Base-by-base conservation (phyloP, 2,888 invertebrate genomes). In the Drosophila paranaensis region DNA sequence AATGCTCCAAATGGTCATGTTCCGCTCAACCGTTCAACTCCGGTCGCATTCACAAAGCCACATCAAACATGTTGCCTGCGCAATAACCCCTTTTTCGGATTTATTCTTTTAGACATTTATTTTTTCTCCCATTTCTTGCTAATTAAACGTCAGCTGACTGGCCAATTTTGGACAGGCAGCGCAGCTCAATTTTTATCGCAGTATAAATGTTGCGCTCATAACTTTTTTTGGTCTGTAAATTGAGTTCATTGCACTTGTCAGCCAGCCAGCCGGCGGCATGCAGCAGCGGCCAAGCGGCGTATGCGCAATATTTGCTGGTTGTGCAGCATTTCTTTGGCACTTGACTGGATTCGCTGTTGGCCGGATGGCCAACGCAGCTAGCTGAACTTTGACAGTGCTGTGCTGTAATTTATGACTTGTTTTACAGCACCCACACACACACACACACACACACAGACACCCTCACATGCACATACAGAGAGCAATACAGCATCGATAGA, bases 241-340 rank as follows among this genome's bases (percentile, higher is more conserved):
- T 88, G 86, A 88, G 85, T 85, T 85, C 85, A 75, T 82, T 85
- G 85, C 85, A 89, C 85, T 88, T 82, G 83, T 80, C 87, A 89
- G 83, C 45, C 73, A 61, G 58, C 16, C 57, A 72, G 84, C 71
- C 53, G 68, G 65, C 75, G 74, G 75, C 79, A 54, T 77, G 87
- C 84, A 69, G 67, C 73, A 50, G 66, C 54, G 35, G 63, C 81
- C 53, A 82, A 67, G 84, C 87, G 84, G 84, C 83, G 83, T 78
- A 89, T 87, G 88, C 89, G 88, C 83, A 89, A 83, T 83, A 89
- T 84, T 89, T 88, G 90, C 83, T 89, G 81, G 90, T 75, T 89
- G 81, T 88, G 88, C 85, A 88, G 83, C 90, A 87, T 85, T 89
- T 82, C 81, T 85, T 82, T 89, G 83, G 89, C 88, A 89, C 73